Base-by-base conservation (phyloP, 2,113 vertebrate genomes). In the Bufo gargarizans region DNA sequence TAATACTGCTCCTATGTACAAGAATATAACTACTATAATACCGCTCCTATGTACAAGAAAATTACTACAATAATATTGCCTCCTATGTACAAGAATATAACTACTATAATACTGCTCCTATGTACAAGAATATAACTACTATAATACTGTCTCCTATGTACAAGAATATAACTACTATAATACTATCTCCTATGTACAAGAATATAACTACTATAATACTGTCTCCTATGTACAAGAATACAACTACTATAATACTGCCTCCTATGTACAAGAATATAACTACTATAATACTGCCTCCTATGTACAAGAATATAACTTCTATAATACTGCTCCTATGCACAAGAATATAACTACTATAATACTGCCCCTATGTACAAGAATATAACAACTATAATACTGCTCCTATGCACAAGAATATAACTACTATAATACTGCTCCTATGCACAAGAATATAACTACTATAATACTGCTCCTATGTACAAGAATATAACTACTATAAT, bases 301-400 rank as follows among this genome's bases (percentile, higher is more conserved):
- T 61, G 59, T 61, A 61, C 59, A 61, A 19, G 59, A 61, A 19
- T 61, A 61, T 61, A 61, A 19, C 59, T 61, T 19, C 59, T 61
- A 61, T 61, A 61, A 61, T 61, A 61, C 59, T 61, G 16, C 59
- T 19, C 16, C 59, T 61, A 61, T 61, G 59, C 19, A 61, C 59
- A 61, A 19, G 59, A 61, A 61, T 71, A 71, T 71, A 71, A 71
- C 67, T 71, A 71, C 69, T 72, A 72, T 72, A 72, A 72, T 72
- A 72, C 69, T 72, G 69, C 69, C 3, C 69, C 69, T 72, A 72
- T 72, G 14, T 72, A 72, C 69, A 45, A 33, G 59, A 69, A 22
- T 69, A 69, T 69, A 69, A 69, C 65, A 19, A 17, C 20, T 69
- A 69, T 69, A 69, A 69, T 22, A 22, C 65, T 69, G n/a, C 65